Conservation (phyloP, 1,140 invertebrate species). For the Adelges cooleyi region DNA sequence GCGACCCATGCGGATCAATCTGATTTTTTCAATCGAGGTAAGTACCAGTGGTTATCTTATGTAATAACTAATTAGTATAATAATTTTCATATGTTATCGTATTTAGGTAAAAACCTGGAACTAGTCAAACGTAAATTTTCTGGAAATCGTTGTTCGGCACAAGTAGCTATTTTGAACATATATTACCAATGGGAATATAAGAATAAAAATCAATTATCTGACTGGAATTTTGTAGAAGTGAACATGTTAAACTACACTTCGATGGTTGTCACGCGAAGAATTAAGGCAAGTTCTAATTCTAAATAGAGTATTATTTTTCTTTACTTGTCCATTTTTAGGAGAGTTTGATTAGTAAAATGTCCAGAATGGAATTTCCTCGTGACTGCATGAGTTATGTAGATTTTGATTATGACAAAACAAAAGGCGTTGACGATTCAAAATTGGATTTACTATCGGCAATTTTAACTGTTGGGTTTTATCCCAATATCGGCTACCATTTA, state of each 20-base stretch:
- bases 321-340: too few relatives aligned
- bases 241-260: slow-evolving; percentile 81
- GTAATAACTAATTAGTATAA: too few relatives aligned
- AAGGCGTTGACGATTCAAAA: slow-evolving; percentile 54
- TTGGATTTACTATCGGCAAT: slow-evolving; percentile 77
- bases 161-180: slow-evolving; percentile 89
- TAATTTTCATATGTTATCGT: too few relatives aligned
- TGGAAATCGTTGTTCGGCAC: slow-evolving; percentile 80
- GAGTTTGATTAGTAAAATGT: neutral
- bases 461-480: slow-evolving; percentile 83
- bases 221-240: slow-evolving; percentile 78
- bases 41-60: too few relatives aligned
- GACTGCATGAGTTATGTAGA: slow-evolving; percentile 60
- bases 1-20: too few relatives aligned
- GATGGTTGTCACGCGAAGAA: slow-evolving; percentile 78
- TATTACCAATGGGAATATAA: slow-evolving; percentile 80
- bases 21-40: too few relatives aligned
- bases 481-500: slow-evolving; percentile 91
- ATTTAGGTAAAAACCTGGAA: too few relatives aligned
- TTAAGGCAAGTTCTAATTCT: slow-evolving; percentile 47
- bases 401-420: slow-evolving; percentile 51
- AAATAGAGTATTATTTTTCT: too few relatives aligned
- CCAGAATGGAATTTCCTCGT: slow-evolving; percentile 73
- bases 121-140: slow-evolving; percentile 72
- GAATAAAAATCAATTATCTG: slow-evolving; percentile 57